These are phyloP conservation scores for Onychomys leucogaster DNA, from an alignment of 2,797 vertebrate species.

Conservation along the genomic window DNA sequence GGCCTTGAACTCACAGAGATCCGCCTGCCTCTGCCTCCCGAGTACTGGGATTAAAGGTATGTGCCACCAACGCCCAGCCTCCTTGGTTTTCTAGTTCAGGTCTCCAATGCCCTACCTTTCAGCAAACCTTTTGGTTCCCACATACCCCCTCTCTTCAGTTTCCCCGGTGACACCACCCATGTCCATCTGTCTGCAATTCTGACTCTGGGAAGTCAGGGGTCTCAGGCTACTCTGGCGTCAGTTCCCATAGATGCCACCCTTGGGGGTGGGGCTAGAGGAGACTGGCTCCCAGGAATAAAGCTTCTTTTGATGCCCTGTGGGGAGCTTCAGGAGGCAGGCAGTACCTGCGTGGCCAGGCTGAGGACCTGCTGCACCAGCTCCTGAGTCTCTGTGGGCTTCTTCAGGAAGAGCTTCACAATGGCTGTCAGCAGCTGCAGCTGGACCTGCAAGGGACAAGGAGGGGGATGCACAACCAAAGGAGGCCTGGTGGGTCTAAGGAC, in stretches of 20 bases:
- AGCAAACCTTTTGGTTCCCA: neutral
- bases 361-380: slow-evolving; percentile 98
- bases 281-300: neutral
- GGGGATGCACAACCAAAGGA: neutral
- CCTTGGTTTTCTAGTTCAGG: neutral
- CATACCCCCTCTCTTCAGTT: neutral
- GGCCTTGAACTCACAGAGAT: no score
- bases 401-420: slow-evolving; percentile 98
- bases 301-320: neutral
- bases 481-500: neutral
- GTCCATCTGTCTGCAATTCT: neutral
- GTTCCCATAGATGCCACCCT: neutral
- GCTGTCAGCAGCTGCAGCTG: slow-evolving; percentile 97
- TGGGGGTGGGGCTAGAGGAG: neutral
- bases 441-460: slow-evolving; percentile 88
- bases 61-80: no score
- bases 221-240: neutral
- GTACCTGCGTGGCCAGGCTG: slow-evolving; percentile 97
- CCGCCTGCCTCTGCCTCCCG: no score
- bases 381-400: slow-evolving; percentile 98
- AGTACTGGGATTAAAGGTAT: no score
- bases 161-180: neutral
- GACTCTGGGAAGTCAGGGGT: neutral
- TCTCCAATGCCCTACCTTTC: neutral
- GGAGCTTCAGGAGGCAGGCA: neutral